Conservation (phyloP, 1,140 invertebrate species). For the Euura saliciscinereae region DNA sequence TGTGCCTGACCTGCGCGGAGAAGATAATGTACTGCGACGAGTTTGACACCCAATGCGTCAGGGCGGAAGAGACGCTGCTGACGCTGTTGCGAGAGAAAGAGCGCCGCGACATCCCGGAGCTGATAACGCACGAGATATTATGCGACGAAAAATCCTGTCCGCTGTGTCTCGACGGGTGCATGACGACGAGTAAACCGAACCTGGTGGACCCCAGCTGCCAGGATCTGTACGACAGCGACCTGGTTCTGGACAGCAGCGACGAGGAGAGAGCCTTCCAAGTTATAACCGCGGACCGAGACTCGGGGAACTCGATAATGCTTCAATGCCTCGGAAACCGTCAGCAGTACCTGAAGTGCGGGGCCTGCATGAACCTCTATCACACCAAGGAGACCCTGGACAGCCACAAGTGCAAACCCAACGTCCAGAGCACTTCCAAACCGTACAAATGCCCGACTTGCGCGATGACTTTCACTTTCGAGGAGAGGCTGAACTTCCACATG, state of each 20-base stretch:
- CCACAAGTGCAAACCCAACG: conserved; percentile 42
- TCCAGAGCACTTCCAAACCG: conserved; percentile 34
- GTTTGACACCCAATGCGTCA: conserved; percentile 37
- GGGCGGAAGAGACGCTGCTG: conserved; percentile 35
- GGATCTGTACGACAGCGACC: conserved; percentile 38
- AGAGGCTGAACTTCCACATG: conserved; percentile 39
- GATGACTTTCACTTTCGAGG: conserved; percentile 39
- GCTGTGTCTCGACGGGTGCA: conserved; percentile 35
- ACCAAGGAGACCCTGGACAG: conserved; percentile 35
- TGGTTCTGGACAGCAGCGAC: conserved; percentile 39
- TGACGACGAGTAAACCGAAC: conserved; percentile 18
- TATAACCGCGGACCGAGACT: conserved; percentile 23
- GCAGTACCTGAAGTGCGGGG: conserved; percentile 39
- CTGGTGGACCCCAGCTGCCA: conserved; percentile 12
- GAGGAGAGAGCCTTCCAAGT: conserved; percentile 29
- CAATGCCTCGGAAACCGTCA: conserved; percentile 33
- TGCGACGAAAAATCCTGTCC: conserved; percentile 32
- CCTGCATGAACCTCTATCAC: conserved; percentile 44
- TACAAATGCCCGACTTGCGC: conserved; percentile 37
- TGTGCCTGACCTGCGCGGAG: conserved; percentile 34
- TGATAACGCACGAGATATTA: conserved; percentile 7
- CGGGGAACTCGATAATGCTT: conserved; percentile 25
- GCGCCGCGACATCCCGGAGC: conserved; percentile 12
- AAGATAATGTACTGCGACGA: conserved; percentile 30
- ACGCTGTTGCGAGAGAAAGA: conserved; percentile 31